phyloP scores from a whole-genome alignment of 2,797 vertebrate genomes.

The Presbytis comata region DNA sequence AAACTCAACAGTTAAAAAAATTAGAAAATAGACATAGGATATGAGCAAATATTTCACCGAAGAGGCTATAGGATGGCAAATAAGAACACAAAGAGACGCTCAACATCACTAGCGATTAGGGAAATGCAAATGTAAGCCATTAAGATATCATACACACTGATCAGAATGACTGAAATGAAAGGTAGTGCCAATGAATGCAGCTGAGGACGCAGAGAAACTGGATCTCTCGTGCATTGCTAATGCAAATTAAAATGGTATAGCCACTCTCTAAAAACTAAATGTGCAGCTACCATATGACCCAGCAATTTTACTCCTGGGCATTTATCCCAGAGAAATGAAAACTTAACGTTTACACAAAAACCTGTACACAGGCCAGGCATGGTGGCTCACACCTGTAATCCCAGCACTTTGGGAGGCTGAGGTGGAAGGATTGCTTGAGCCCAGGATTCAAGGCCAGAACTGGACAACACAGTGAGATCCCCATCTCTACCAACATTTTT shows the following conservation, averaged over 20 bases:
- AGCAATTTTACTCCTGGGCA: background rate
- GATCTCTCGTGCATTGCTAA: background rate
- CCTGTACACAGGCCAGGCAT: background rate
- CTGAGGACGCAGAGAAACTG: background rate
- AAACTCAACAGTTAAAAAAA: background rate
- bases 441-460: background rate
- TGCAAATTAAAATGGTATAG: background rate
- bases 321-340: slow-evolving; percentile 8
- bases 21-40: background rate
- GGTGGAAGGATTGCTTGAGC: background rate
- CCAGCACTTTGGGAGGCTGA: background rate
- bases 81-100: background rate
- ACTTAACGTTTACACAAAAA: background rate
- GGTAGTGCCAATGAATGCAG: background rate
- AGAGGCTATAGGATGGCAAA: background rate
- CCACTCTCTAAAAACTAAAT: background rate
- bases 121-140: background rate
- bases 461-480: background rate
- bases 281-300: background rate
- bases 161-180: background rate
- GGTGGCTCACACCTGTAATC: background rate
- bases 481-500: background rate
- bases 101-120: background rate
- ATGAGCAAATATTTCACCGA: background rate
- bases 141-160: background rate